These are phyloP conservation scores for Pan troglodytes DNA, from an alignment of 2,113 vertebrate genomes.

Conservation along the genomic window DNA sequence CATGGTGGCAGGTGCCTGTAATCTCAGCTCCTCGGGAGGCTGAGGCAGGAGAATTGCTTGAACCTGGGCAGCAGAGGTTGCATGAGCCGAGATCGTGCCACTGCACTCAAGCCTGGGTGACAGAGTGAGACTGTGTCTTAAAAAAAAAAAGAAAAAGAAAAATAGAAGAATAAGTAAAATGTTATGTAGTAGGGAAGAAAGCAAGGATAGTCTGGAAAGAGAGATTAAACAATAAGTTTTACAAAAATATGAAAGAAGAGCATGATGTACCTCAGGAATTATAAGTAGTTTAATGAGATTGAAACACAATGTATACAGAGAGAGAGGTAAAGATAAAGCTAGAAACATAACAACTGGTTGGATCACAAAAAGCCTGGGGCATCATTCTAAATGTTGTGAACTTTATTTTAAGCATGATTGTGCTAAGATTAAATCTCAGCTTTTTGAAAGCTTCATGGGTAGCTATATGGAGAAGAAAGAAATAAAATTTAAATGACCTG, in stretches of 20 bases:
- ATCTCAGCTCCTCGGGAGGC: no score
- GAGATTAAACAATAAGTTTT: neutral
- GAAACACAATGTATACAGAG: neutral
- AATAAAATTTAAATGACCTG: neutral
- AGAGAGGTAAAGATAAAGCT: neutral
- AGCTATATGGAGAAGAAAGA: neutral
- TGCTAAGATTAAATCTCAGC: neutral
- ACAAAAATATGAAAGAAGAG: neutral
- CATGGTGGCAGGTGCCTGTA: no score
- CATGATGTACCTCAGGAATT: neutral
- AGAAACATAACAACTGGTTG: neutral
- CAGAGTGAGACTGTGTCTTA: no score
- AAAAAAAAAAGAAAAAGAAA: neutral
- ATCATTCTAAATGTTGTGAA: neutral
- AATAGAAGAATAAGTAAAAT: neutral
- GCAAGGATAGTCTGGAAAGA: neutral
- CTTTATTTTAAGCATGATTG: constrained; percentile 18
- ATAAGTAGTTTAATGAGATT: neutral
- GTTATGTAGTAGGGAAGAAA: neutral
- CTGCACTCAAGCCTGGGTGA: no score
- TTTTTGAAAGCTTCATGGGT: neutral
- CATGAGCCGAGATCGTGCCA: no score
- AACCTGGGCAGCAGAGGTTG: no score
- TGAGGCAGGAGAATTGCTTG: no score
- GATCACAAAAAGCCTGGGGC: neutral